Base-by-base conservation (phyloP, 2,113 vertebrate species). In the Serilophus lunatus region DNA sequence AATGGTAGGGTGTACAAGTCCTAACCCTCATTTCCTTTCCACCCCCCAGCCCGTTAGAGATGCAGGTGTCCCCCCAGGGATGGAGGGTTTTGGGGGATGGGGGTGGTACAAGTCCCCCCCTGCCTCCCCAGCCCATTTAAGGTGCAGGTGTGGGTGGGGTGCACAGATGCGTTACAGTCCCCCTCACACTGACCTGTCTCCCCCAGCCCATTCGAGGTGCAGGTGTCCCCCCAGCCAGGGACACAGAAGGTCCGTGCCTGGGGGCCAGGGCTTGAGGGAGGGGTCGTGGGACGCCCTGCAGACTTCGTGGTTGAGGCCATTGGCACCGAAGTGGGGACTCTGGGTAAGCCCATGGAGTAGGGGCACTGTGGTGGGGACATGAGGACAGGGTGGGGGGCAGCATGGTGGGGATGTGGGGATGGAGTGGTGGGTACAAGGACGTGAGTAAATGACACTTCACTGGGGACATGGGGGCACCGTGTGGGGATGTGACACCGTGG, bases 281-380 rank as follows among this genome's bases (percentile, higher is more conserved):
- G 99, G 3, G 97, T 99, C 94, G 99, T 99, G 90, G 99, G 99
- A 13, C 69, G 50, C 24, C 99, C 99, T 0, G 99, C 99, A 1
- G 99, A 99, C 96, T 99, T 99, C 71, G 99, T 99, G 74, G 99
- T 99, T 65, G 99, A 99, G 92, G 99, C 99, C 47, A 98, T 99
- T 5, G 99, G 99, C 89, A 99, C 99, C 0, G 99, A 99, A 97
- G 99, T 99, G 92, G 99, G 99, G 80, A 99, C 99, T 1, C 97
- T 99, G 7, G 99, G 99, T 99, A 98, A 92, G 99, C 82, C 26
- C 18, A 6, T 12, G 40, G 42, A 9, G 2, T 28, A 38, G 42
- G 44, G 17, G 17, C 29, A 19, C 8, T 0, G 2, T 5, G 40
- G 38, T 51, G 54, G 49, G 49, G 15, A 28, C 7, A 1, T 8